Evolutionary conservation across 2,888 invertebrate genomes (phyloP).

Genomic region (Tenthredo notha): DNA sequence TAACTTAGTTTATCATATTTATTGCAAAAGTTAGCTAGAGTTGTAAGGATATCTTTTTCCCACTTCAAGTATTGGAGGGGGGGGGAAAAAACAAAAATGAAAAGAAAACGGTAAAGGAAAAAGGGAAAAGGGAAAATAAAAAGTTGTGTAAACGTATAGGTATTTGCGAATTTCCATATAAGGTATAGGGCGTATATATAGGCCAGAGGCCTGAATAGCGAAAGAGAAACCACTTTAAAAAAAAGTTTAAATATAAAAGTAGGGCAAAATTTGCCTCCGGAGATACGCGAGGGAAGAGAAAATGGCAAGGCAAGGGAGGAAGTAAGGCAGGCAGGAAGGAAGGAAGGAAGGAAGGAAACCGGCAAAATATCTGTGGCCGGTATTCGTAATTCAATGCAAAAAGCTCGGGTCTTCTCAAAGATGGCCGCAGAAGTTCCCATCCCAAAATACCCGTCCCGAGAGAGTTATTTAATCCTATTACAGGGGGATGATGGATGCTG

Average conservation of each 20-base stretch:
- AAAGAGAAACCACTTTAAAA: not conserved
- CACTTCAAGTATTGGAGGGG: not conserved
- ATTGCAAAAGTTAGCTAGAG: conserved; percentile 16
- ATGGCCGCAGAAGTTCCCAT: not conserved
- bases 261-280: conserved; percentile 10
- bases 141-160: not conserved
- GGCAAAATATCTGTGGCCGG: not conserved
- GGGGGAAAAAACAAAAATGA: too few species aligned
- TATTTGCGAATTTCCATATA: not conserved
- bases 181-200: not conserved
- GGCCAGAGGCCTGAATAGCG: not conserved
- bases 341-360: conserved; percentile 1
- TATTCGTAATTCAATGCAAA: conserved; percentile 17
- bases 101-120: too few species aligned
- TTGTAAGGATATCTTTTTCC: not conserved
- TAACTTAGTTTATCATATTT: conserved; percentile 16
- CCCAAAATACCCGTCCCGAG: conserved; percentile 7
- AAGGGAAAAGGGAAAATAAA: not conserved
- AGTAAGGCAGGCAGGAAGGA: not conserved
- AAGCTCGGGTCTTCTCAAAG: not conserved
- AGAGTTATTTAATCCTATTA: conserved; percentile 39
- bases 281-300: too few species aligned
- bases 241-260: conserved; percentile 25
- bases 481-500: conserved; percentile 29
- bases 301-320: too few species aligned